A percentile compares a stretch with the other conserved stretches of the same genome.
phyloP scores from a whole-genome alignment of 2,797 vertebrate genomes.

The Semaprochilodus insignis region DNA sequence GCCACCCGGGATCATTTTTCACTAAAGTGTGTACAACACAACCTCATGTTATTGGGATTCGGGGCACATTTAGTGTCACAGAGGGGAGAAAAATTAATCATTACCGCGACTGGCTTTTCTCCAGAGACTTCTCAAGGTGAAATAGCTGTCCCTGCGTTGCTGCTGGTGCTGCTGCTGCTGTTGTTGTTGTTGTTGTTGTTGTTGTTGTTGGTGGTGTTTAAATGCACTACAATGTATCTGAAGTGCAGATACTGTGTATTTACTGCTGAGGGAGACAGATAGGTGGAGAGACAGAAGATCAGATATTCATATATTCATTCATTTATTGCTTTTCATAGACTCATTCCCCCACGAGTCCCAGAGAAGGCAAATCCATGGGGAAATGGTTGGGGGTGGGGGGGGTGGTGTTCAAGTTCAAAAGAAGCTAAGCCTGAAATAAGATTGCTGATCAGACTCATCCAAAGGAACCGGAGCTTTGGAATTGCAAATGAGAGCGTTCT shows the following conservation, averaged over 20 bases:
- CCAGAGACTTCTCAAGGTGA: slow-evolving; percentile 13
- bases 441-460: neutral
- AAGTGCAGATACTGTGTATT: neutral
- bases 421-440: slow-evolving; percentile 1
- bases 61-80: neutral
- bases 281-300: neutral
- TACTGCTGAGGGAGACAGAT: neutral
- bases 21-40: neutral
- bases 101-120: no score
- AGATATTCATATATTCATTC: slow-evolving; percentile 20
- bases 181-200: neutral
- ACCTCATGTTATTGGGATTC: slow-evolving; percentile 2
- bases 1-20: neutral
- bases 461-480: neutral
- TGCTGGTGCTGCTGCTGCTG: neutral
- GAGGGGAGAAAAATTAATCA: slow-evolving; percentile 3
- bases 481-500: neutral
- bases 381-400: neutral
- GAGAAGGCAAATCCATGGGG: neutral
- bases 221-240: neutral
- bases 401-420: neutral
- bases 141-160: neutral
- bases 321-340: slow-evolving; percentile 22
- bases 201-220: neutral
- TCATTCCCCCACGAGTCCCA: neutral